Evolutionary conservation across 2,797 vertebrate species (phyloP).

Genomic region (Stomatorhinus walkeri): DNA sequence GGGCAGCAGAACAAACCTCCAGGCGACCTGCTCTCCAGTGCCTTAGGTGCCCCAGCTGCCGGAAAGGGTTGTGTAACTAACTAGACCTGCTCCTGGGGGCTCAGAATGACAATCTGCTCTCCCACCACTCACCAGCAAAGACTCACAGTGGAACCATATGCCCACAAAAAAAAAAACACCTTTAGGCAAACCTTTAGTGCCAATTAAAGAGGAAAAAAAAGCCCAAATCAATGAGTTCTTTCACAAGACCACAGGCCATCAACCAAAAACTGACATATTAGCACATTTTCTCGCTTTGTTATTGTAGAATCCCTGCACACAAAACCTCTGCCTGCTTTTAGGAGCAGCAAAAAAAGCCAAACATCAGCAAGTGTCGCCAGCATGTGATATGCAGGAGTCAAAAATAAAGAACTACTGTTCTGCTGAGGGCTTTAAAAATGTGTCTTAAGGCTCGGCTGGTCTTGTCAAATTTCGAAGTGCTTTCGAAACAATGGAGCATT

Average conservation of each 20-base stretch:
- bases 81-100: not conserved
- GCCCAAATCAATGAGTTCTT: not conserved
- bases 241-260: not conserved
- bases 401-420: not conserved
- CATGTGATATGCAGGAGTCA: conserved; percentile 39
- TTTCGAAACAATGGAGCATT: not conserved
- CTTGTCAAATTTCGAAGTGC: not conserved
- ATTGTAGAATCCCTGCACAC: not conserved
- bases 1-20: not conserved
- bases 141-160: not conserved
- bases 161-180: not conserved
- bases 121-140: not conserved
- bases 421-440: not conserved
- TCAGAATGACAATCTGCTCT: not conserved
- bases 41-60: not conserved
- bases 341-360: conserved; percentile 12
- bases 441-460: not conserved
- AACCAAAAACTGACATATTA: not conserved
- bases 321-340: not conserved
- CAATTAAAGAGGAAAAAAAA: not conserved
- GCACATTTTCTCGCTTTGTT: not conserved
- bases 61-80: not conserved
- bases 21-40: not conserved
- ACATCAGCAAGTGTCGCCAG: conserved; percentile 12
- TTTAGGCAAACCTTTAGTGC: not conserved